These are phyloP conservation scores for Thumatha senex DNA, from an alignment of 2,888 invertebrate species.

Conservation along the genomic window DNA sequence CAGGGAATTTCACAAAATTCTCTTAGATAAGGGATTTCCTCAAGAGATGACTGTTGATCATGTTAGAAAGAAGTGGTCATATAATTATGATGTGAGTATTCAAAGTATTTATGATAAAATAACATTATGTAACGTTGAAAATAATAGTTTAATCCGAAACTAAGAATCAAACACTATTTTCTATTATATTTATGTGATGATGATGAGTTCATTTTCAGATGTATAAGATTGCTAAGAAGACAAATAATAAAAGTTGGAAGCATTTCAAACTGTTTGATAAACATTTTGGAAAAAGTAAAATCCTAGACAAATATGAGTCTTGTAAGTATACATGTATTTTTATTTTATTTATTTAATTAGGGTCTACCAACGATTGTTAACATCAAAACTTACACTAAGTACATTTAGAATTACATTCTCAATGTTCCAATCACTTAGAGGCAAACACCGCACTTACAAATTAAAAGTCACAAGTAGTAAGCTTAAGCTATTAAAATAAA, in stretches of 20 bases:
- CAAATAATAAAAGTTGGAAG: slow-evolving; percentile 69
- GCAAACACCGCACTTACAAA: no score
- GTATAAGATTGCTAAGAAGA: slow-evolving; percentile 71
- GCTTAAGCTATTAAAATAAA: no score
- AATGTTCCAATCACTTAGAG: no score
- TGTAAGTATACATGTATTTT: slow-evolving; percentile 58
- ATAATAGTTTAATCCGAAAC: no score
- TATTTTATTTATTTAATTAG: no score
- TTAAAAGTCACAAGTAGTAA: no score
- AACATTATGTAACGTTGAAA: not conserved
- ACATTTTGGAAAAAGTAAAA: slow-evolving; percentile 63
- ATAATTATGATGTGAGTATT: slow-evolving; percentile 74
- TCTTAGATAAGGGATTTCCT: slow-evolving; percentile 72
- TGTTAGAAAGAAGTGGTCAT: slow-evolving; percentile 77
- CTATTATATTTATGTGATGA: no score
- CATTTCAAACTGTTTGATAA: slow-evolving; percentile 75
- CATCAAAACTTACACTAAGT: no score
- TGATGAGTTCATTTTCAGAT: no score
- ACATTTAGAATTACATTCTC: no score
- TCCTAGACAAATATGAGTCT: slow-evolving; percentile 73
- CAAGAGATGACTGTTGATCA: slow-evolving; percentile 68
- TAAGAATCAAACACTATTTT: no score
- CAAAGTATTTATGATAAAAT: not conserved
- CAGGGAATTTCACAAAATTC: slow-evolving; percentile 70
- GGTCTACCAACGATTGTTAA: no score